Percentiles rank a stretch among this genome's conserved stretches.
These are phyloP conservation scores for Malurus cyaneus DNA, from an alignment of 2,113 vertebrate genomes.

Conservation along the genomic window DNA sequence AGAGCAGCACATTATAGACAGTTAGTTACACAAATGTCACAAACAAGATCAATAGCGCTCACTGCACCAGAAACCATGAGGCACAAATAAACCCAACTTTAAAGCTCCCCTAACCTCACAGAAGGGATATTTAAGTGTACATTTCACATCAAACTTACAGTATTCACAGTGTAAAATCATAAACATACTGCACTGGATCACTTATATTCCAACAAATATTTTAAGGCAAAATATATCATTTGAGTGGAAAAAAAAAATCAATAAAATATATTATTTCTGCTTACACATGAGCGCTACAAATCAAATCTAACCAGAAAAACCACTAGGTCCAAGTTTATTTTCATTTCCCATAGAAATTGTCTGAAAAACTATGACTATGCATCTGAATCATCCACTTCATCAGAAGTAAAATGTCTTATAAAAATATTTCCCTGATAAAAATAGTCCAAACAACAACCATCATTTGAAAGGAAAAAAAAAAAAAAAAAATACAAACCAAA, in stretches of 20 bases:
- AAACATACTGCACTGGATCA: not conserved
- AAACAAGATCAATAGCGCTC: not conserved
- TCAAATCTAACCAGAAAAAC: not conserved
- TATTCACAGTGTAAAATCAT: not conserved
- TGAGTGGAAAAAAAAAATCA: not conserved
- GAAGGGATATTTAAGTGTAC: rapidly evolving
- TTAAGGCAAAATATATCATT: not conserved
- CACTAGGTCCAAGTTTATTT: not conserved
- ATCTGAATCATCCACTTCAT: not conserved
- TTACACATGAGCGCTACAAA: not conserved
- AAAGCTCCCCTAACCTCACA: not conserved
- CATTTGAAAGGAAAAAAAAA: not conserved
- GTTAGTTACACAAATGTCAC: not conserved
- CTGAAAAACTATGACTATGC: not conserved
- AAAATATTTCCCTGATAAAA: not conserved
- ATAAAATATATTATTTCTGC: not conserved
- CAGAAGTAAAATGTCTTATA: not conserved
- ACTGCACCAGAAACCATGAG: not conserved
- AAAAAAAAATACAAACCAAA: not conserved
- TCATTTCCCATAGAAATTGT: not conserved
- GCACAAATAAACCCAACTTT: not conserved
- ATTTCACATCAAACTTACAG: not conserved
- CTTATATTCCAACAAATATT: not conserved
- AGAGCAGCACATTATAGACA: not conserved
- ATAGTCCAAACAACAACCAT: not conserved